A percentile compares a stretch with the other conserved stretches of the same genome.
Conservation (phyloP, 2,113 vertebrate species). For the Chionomys nivalis region DNA sequence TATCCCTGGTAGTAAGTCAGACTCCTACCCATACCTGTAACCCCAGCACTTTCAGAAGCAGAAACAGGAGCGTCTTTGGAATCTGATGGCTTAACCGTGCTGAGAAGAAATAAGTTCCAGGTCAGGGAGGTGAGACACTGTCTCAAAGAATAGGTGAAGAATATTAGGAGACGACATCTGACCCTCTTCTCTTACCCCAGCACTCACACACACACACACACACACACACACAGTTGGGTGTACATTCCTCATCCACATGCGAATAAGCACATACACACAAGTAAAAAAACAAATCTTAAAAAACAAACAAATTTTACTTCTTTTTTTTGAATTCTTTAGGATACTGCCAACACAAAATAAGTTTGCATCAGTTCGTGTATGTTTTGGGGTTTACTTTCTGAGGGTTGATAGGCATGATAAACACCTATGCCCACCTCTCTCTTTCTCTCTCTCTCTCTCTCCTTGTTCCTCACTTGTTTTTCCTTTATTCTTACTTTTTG, state of each 20-base stretch:
- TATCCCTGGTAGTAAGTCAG: not conserved
- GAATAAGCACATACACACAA: not conserved
- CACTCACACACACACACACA: fast-evolving
- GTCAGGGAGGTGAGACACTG: not conserved
- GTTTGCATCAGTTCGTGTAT: not conserved
- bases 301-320: not conserved
- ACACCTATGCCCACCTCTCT: not conserved
- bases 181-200: not conserved
- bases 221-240: not conserved
- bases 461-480: not conserved
- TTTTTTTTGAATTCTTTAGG: not conserved
- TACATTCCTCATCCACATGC: too few relatives aligned
- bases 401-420: not conserved
- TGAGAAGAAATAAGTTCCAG: not conserved
- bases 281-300: not conserved
- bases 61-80: not conserved
- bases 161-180: not conserved
- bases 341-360: too few relatives aligned
- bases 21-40: not conserved
- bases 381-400: not conserved
- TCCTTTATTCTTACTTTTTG: not conserved
- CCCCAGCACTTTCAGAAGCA: not conserved
- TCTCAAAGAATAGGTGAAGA: not conserved
- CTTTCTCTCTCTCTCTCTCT: too few relatives aligned
- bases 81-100: not conserved